phyloP scores from a whole-genome alignment of 2,113 vertebrate species.

The Trochalopteron elliotii region DNA sequence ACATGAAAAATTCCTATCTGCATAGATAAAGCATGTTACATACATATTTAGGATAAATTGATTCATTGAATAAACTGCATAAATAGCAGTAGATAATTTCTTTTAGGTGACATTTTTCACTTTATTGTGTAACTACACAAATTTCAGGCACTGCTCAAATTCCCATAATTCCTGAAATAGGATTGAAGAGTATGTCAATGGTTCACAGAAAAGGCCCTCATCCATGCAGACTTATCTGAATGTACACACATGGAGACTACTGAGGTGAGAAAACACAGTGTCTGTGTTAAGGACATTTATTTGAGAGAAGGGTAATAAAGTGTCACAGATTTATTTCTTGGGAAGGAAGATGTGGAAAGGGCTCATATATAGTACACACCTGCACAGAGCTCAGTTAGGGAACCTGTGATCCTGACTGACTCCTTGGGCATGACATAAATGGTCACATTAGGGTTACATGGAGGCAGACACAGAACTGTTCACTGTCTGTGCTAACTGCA shows the following conservation, averaged over 20 bases:
- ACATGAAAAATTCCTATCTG: background rate
- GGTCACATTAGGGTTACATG: background rate
- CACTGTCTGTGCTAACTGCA: background rate
- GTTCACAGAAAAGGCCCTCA: background rate
- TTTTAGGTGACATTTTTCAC: background rate
- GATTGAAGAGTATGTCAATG: background rate
- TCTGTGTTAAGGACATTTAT: background rate
- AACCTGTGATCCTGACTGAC: background rate
- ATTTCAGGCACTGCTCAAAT: background rate
- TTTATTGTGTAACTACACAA: background rate
- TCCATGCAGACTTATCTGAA: background rate
- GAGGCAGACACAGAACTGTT: background rate
- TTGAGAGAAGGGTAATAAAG: background rate
- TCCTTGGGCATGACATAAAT: background rate
- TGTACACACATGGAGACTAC: background rate
- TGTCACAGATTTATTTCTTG: background rate
- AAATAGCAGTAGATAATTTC: background rate
- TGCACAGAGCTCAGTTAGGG: background rate
- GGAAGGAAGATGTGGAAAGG: background rate
- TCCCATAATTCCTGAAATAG: background rate
- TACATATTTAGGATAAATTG: background rate
- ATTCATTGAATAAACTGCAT: background rate
- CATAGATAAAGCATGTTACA: background rate
- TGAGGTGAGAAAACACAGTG: background rate
- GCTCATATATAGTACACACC: accelerated